Base-by-base conservation (phyloP, 1,140 invertebrate species). In the Ceratina australensis region DNA sequence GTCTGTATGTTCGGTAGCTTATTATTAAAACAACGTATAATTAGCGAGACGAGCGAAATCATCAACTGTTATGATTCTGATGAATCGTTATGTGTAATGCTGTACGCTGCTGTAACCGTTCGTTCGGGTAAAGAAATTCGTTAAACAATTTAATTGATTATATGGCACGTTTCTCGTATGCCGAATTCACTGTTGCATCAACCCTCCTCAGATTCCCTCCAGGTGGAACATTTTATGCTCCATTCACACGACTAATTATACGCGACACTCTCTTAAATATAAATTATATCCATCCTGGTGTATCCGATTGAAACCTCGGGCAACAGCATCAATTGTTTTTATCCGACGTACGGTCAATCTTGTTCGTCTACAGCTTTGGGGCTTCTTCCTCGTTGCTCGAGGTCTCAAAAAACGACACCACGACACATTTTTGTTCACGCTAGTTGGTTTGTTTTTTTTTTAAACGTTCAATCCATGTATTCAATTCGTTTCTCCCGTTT, bases 101-200 rank as follows among this genome's bases (percentile, higher is more conserved):
- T 50, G 65, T 50, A 69, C 28, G 18, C 67, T 64, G 18, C 67
- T 64, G 65, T 71, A 81, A n/a, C 33, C 13, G 56, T 54, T 42
- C 33, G n/a, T n/a, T n/a, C n/a, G n/a, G n/a, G 72, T 69, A 72
- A 75, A 72, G 66, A 71, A 72, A 74, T 83, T 28, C n/a, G 47
- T 28, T 78, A 64, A 63, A 72, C 22, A 78, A 74, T 82, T 78
- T 73, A 73, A 68, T 80, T 8, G 69, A 80, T 72, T 26, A 59
- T 80, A 78, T 77, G 81, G 76, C 72, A 84, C 78, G 78, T 78
- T 61, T 72, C 65, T 18, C 47, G 54, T 66, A 83, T 87, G 72
- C 76, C 83, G 47, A 87, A 87, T 81, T 82, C 82, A 88, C 87
- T 81, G 75, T 88, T 90, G 88, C 87, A 90, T 86, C 88, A 90